Base-by-base conservation (phyloP, 2,888 invertebrate species). In the Eurytoma californica region DNA sequence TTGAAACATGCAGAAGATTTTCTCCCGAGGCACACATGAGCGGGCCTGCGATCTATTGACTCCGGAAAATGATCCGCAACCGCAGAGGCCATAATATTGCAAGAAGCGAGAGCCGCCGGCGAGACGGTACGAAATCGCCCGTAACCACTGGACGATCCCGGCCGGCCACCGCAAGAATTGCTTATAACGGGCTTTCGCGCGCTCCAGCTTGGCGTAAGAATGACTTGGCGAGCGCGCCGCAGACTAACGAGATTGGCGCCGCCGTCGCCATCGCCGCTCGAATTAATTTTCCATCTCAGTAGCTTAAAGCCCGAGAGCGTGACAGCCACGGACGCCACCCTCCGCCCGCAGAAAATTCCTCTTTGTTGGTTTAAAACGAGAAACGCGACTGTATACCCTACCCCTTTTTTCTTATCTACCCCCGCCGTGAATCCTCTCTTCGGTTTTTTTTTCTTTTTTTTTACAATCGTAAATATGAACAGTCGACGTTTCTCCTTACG, bases 111-210 rank as follows among this genome's bases (percentile, higher is more conserved):
- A 12, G 39, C 39, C 39, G 7, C 39, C 39, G 39, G 39, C 39
- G 39, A 39, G 39, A 9, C 39, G 28, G 65, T 66, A 68, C 63
- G 83, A 80, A 83, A 83, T 84, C 83, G 83, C 74, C 55, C 61
- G 80, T 76, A 80, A 68, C 83, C 81, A 68, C 70, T 57, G 82
- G 77, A 78, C 83, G 82, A 82, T 80, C 79, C 80, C 65, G 80
- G 72, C 82, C 82, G 83, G 82, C 84, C 82, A 84, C 85, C 84
- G 80, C 85, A 83, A 84, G 84, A 84, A 83, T 82, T 80, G 81
- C 83, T 78, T 81, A 82, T 82, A 81, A 24, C 72, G 20, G 39
- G 39, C 39, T 39, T 1, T 7, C 39, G 3, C 39, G 3, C 2
- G 2, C 51, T 24, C 9, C 28, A 12, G 51, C 30, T 60, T 28